Percentiles rank a stretch among this genome's conserved stretches.
These are phyloP conservation scores for Busseola fusca DNA, from an alignment of 2,888 invertebrate genomes.

Conservation along the genomic window DNA sequence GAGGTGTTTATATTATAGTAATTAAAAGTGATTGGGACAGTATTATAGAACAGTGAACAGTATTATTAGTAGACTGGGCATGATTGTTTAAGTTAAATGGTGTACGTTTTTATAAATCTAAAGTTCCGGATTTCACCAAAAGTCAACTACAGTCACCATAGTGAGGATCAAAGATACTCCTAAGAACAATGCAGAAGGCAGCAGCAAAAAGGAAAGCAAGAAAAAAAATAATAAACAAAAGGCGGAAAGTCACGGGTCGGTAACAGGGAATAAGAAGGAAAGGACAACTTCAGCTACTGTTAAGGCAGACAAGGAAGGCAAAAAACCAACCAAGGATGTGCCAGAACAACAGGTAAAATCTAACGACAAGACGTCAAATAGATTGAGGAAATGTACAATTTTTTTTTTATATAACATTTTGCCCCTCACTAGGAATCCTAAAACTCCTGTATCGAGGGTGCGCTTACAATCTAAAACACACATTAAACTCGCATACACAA, in stretches of 20 bases:
- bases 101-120: constrained; percentile 32
- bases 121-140: constrained; percentile 53
- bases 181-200: constrained; percentile 89
- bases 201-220: constrained; percentile 90
- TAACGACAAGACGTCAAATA: constrained; percentile 36
- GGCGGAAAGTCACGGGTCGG: constrained; percentile 85
- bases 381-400: constrained; percentile 39
- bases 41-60: constrained; percentile 31
- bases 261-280: constrained; percentile 84
- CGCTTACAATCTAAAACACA: too few relatives aligned
- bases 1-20: constrained; percentile 34
- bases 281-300: constrained; percentile 72
- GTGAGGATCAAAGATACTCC: constrained; percentile 91
- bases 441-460: too few relatives aligned
- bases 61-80: constrained; percentile 33
- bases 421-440: too few relatives aligned
- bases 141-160: constrained; percentile 88
- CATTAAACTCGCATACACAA: too few relatives aligned
- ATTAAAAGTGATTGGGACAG: constrained; percentile 27
- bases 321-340: constrained; percentile 77
- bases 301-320: constrained; percentile 78
- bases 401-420: too few relatives aligned
- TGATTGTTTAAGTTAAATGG: constrained; percentile 54
- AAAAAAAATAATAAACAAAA: constrained; percentile 90
- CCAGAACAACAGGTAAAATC: constrained; percentile 75